Evolutionary conservation across 2,113 vertebrate genomes (phyloP).

Genomic region (Cebus imitator): DNA sequence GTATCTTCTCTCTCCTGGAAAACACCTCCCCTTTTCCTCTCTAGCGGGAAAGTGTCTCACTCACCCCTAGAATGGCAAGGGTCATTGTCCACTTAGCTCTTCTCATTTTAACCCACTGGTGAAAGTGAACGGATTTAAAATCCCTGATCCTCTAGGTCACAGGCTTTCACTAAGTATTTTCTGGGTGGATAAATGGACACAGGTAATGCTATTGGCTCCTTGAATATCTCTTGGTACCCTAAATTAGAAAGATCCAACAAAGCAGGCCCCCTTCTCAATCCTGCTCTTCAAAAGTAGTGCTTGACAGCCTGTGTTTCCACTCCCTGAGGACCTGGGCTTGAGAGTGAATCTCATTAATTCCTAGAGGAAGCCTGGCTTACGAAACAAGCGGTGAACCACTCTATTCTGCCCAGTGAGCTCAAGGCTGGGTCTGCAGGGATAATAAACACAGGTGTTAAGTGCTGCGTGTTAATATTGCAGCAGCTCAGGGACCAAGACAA

Average conservation of each 20-base stretch:
- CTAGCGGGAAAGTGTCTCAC: neutral
- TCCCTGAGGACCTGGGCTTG: neutral
- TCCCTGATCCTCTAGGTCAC: neutral
- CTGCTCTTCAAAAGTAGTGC: neutral
- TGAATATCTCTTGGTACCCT: neutral
- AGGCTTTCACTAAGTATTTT: neutral
- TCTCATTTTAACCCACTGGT: neutral
- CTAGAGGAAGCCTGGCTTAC: neutral
- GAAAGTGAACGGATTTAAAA: neutral
- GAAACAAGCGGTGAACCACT: neutral
- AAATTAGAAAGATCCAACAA: neutral
- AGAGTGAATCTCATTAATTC: neutral
- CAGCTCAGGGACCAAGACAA: neutral
- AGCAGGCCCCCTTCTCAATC: neutral
- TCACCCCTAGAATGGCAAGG: neutral
- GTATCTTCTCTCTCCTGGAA: neutral
- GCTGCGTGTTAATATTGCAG: slow-evolving; percentile 20
- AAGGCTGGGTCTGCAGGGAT: neutral
- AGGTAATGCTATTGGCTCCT: neutral
- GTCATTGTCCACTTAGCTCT: neutral
- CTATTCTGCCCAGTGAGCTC: neutral
- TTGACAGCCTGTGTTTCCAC: neutral
- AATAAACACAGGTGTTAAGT: slow-evolving; percentile 14
- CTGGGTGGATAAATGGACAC: neutral
- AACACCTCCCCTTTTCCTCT: neutral